Evolutionary conservation across 2,113 vertebrate genomes (phyloP), one percentile per base, ranked within the genome.

Genomic region (Phrynocephalus versicolor): DNA sequence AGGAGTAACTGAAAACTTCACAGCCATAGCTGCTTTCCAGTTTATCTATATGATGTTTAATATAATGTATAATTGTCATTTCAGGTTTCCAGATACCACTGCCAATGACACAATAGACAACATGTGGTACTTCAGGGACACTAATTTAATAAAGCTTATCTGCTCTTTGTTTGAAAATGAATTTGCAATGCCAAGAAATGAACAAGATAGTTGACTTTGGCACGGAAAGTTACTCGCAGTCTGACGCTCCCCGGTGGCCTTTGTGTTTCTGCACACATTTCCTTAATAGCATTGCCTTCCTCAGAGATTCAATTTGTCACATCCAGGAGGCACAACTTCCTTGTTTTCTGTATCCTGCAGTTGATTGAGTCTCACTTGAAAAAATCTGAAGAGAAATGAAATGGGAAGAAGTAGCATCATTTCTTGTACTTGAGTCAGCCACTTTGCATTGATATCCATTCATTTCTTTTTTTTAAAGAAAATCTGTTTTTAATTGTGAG

Each of bases 361-460:
- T 85, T 87, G 55, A 73, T 81, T 86, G 86, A 72, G 27, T 60
- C 57, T 55, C 65, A 60, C 77, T 64, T 89, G 72, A 83, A 83
- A 70, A 73, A 80, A 77, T 76, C 25, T 2, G 30, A 73, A 78
- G 76, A 21, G 37, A 78, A 70, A 51, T n/a, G 78, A 83, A 87
- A 58, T 30, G 58, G n/a, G 58, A 85, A 41, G 86, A 35, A 45
- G 71, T 84, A 69, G 37, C 58, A 73, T 41, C 16, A 78, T 12
- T 45, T 55, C 14, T 39, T 0, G 12, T 64, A 78, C 65, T n/a
- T 67, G 75, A 84, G 84, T 88, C 71, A 81, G 79, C 8, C 33
- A 35, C 82, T 58, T 73, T 45, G 82, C 1, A 27, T 33, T 76
- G 55, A 60, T 41, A 80, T 39, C 45, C 10, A 5, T 67, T 35